Evolutionary conservation across 2,113 vertebrate genomes (phyloP).

Genomic region (Periophthalmus modestus): DNA sequence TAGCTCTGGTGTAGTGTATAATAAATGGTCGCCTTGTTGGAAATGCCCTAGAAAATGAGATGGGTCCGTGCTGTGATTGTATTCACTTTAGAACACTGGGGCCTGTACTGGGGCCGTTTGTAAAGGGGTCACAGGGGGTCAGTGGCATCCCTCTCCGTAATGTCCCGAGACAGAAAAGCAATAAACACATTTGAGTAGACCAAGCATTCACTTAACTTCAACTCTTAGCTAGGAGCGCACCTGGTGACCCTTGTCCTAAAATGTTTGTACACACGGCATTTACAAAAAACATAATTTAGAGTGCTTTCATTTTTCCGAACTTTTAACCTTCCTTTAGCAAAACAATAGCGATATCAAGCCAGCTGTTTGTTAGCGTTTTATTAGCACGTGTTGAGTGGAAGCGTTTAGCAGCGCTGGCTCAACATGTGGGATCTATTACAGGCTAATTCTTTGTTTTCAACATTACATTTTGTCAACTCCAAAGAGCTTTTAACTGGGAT

Average conservation of each 20-base stretch:
- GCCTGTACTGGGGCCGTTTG: slow-evolving; percentile 26
- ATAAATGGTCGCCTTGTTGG: slow-evolving; percentile 1
- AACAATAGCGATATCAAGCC: background rate
- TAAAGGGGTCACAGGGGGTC: slow-evolving; percentile 48
- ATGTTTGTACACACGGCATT: slow-evolving; percentile 11
- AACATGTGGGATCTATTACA: slow-evolving; percentile 22
- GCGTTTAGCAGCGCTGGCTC: background rate
- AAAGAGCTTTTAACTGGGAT: slow-evolving; percentile 8
- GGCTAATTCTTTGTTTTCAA: slow-evolving; percentile 20
- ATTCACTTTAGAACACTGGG: slow-evolving; percentile 38
- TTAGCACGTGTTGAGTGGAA: background rate
- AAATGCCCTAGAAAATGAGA: slow-evolving; percentile 9
- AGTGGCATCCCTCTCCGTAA: slow-evolving; percentile 25
- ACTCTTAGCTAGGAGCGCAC: slow-evolving; percentile 17
- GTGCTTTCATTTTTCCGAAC: background rate
- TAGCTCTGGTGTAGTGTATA: slow-evolving; percentile 11
- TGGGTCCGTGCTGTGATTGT: slow-evolving; percentile 29
- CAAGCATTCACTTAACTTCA: slow-evolving; percentile 8
- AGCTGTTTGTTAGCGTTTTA: slow-evolving; percentile 6
- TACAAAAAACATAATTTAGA: background rate
- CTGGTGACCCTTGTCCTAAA: background rate
- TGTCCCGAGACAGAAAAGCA: slow-evolving; percentile 54
- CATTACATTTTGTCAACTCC: background rate
- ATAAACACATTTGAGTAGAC: slow-evolving; percentile 46
- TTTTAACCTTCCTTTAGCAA: background rate